A percentile compares a stretch with the other conserved stretches of the same genome.
These are phyloP conservation scores for Masticophis lateralis DNA, from an alignment of 2,797 vertebrate species.

Conservation along the genomic window DNA sequence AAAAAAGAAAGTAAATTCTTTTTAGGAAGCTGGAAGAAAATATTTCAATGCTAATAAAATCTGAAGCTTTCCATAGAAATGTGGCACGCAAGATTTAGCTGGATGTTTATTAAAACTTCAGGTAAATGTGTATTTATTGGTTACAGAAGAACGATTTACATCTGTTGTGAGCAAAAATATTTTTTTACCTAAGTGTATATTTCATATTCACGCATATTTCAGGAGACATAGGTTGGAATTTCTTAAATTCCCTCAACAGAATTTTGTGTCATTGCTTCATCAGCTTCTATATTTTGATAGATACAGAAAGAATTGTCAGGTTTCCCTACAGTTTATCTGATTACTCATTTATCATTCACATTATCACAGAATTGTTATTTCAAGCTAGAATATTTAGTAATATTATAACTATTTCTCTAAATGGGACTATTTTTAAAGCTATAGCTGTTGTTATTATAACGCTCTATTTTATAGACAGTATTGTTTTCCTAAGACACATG, in stretches of 20 bases:
- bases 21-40: slow-evolving; percentile 40
- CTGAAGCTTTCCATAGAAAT: slow-evolving; percentile 44
- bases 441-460: slow-evolving; percentile 14
- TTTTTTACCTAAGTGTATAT: slow-evolving; percentile 3
- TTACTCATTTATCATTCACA: slow-evolving; percentile 31
- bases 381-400: slow-evolving; percentile 23
- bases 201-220: slow-evolving; percentile 34
- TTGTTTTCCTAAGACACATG: neutral
- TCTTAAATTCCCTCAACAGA: slow-evolving; percentile 11
- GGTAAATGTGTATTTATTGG: neutral
- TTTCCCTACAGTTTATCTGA: slow-evolving; percentile 32
- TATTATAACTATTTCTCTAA: slow-evolving; percentile 8
- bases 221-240: slow-evolving; percentile 23
- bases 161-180: slow-evolving; percentile 31
- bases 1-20: slow-evolving; percentile 22
- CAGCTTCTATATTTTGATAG: slow-evolving; percentile 9
- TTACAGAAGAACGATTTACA: slow-evolving; percentile 6
- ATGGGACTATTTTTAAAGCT: slow-evolving; percentile 7
- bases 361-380: neutral
- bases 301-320: neutral
- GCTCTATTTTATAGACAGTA: neutral
- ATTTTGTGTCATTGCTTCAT: slow-evolving; percentile 11
- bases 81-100: slow-evolving; percentile 15
- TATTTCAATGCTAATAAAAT: slow-evolving; percentile 56
- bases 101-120: slow-evolving; percentile 43